Conservation (phyloP, 2,797 vertebrate species). For the Merluccius polli region DNA sequence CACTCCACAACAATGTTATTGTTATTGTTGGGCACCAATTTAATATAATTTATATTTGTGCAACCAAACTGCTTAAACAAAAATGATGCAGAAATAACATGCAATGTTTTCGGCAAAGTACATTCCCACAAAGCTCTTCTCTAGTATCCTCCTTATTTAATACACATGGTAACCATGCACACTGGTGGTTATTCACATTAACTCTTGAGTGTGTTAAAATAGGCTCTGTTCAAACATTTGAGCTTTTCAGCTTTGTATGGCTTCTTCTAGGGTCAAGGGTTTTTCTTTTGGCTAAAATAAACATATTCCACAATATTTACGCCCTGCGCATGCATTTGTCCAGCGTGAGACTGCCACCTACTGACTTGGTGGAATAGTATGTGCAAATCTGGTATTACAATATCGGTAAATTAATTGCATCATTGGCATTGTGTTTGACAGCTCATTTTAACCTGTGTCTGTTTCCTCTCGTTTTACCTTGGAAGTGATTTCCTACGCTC, state of each 20-base stretch:
- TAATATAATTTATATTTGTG: not conserved
- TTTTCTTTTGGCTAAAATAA: not conserved
- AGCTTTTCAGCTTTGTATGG: not conserved
- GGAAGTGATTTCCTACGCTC: not conserved
- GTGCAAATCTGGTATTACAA: not conserved
- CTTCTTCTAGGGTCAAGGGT: not conserved
- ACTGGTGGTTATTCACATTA: too few species aligned
- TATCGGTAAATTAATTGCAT: not conserved
- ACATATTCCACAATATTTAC: not conserved
- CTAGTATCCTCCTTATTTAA: not conserved
- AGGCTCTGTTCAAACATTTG: too few species aligned
- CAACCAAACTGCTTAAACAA: not conserved
- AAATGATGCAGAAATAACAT: not conserved
- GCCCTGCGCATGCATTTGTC: not conserved
- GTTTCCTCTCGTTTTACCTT: not conserved
- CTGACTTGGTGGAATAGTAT: not conserved
- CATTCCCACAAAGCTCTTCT: not conserved
- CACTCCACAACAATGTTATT: too few species aligned
- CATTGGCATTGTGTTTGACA: not conserved
- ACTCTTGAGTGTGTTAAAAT: too few species aligned
- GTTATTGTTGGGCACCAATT: too few species aligned
- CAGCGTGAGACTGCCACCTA: not conserved
- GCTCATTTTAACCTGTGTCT: not conserved
- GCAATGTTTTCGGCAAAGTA: not conserved
- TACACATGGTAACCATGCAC: too few species aligned